Conservation (phyloP, 1,140 invertebrate genomes). For the Bacillus rossius region DNA sequence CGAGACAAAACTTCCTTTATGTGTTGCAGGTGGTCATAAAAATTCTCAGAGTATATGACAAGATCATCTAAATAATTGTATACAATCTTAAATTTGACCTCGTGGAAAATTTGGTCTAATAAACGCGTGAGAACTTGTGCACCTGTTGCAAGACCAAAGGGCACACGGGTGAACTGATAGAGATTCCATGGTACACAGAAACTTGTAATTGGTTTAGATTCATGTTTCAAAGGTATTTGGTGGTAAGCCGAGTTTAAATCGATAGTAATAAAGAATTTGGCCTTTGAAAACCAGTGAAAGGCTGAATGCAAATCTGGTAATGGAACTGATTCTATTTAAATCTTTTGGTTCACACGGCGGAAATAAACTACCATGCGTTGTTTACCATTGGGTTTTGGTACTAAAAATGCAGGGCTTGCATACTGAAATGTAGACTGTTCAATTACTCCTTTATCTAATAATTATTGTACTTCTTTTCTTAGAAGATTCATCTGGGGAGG, state of each 20-base stretch:
- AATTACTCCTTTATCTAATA: too few species aligned
- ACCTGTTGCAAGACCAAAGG: not conserved
- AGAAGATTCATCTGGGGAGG: too few species aligned
- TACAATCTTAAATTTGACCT: not conserved
- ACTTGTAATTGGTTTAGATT: not conserved
- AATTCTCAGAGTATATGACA: conserved; percentile 16
- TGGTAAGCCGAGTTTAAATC: not conserved
- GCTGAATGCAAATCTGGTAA: not conserved
- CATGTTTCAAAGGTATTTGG: not conserved
- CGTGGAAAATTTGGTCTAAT: not conserved
- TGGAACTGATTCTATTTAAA: too few species aligned
- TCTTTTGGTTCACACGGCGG: too few species aligned
- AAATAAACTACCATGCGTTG: too few species aligned
- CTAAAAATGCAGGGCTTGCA: too few species aligned
- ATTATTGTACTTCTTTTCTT: too few species aligned
- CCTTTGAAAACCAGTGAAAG: not conserved
- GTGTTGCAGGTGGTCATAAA: conserved; percentile 18
- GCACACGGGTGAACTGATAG: not conserved
- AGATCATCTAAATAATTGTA: conserved; percentile 34
- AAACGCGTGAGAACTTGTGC: not conserved
- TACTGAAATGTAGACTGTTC: too few species aligned
- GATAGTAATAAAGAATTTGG: not conserved
- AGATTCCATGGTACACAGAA: not conserved
- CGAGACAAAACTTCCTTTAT: conserved; percentile 18
- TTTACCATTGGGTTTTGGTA: too few species aligned